These are phyloP conservation scores for Tridacna gigas DNA, from an alignment of 2,888 invertebrate genomes.

Conservation along the genomic window DNA sequence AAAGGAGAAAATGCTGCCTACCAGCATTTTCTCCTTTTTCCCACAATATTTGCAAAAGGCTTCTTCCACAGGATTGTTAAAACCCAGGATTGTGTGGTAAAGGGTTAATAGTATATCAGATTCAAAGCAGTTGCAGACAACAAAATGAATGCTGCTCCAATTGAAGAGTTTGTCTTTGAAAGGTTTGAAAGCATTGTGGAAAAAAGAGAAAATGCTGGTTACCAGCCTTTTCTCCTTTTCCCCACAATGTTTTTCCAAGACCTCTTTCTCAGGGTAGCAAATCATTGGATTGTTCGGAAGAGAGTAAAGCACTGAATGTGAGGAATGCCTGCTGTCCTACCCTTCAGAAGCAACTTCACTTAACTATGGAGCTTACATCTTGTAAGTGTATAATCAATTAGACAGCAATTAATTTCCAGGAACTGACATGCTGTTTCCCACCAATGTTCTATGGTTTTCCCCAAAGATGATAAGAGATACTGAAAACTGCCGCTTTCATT, in stretches of 20 bases:
- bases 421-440: constrained; percentile 15
- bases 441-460: neutral
- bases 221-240: neutral
- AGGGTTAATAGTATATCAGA: no score
- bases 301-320: neutral
- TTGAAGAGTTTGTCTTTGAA: neutral
- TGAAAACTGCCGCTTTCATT: neutral
- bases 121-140: neutral
- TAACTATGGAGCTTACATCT: neutral
- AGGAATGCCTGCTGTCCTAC: neutral
- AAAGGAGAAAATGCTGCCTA: neutral
- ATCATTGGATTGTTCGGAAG: neutral
- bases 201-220: neutral
- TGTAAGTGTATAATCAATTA: constrained; percentile 21
- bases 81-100: no score
- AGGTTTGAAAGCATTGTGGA: neutral
- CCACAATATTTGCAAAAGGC: neutral
- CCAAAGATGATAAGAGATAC: neutral
- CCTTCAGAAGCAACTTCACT: neutral
- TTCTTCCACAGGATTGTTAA: neutral
- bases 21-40: no score
- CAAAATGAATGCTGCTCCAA: no score
- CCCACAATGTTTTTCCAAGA: no score
- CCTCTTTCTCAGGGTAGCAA: neutral
- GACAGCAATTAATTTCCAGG: constrained; percentile 18